A percentile compares a stretch with the other conserved stretches of the same genome.
These are phyloP conservation scores for Ellobius talpinus DNA, from an alignment of 2,113 vertebrate species.

Conservation along the genomic window DNA sequence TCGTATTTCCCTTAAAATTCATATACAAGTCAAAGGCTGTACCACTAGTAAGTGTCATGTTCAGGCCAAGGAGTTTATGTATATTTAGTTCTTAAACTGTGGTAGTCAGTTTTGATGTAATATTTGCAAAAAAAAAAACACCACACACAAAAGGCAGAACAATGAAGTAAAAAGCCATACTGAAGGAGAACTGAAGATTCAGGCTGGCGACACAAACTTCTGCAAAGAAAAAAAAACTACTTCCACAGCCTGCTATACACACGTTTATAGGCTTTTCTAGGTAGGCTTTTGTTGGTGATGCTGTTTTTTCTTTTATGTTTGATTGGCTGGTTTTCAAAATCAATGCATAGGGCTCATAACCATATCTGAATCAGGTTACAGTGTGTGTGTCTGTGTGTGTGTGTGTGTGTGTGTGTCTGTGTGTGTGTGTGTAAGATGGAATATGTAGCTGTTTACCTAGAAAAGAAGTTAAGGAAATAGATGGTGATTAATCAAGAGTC, in stretches of 20 bases:
- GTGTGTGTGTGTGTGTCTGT: neutral
- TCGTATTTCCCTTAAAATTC: neutral
- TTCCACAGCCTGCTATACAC: neutral
- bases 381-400: neutral
- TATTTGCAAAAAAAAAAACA: neutral
- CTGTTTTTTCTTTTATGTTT: neutral
- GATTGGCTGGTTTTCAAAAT: neutral
- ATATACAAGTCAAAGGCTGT: neutral
- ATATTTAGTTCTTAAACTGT: neutral
- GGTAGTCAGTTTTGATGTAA: neutral
- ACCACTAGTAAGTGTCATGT: neutral
- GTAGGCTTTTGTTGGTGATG: neutral
- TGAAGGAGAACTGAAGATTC: neutral
- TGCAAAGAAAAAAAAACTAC: neutral
- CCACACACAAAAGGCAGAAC: neutral
- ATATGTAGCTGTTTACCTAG: neutral
- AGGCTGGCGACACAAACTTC: neutral
- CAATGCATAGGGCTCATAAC: neutral
- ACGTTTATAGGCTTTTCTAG: neutral
- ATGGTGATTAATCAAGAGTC: neutral
- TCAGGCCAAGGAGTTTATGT: neutral
- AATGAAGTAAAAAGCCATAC: neutral
- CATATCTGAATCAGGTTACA: neutral
- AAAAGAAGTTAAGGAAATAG: slow-evolving; percentile 31
- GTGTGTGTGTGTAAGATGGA: neutral